phyloP scores from a whole-genome alignment of 2,113 vertebrate species.

The Thinocorus orbignyianus region DNA sequence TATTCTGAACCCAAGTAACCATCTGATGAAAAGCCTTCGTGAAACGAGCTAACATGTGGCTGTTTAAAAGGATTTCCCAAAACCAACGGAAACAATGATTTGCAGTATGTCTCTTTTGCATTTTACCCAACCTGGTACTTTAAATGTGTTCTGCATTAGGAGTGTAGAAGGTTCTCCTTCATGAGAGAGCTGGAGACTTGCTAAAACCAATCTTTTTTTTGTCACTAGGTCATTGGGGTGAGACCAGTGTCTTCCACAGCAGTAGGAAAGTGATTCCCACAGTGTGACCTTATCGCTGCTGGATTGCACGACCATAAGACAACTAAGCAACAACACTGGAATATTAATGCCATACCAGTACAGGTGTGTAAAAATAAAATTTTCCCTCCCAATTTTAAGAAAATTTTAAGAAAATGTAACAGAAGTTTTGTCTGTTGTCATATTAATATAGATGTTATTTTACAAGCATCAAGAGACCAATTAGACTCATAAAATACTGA shows the following conservation, averaged over 20 bases:
- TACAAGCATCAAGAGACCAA: not conserved
- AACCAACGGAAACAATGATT: not conserved
- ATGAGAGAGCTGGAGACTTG: not conserved
- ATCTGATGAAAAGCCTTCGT: not conserved
- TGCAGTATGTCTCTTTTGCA: not conserved
- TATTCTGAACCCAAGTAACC: not conserved
- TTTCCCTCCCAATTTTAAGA: not conserved
- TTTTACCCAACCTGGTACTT: not conserved
- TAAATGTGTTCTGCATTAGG: not conserved
- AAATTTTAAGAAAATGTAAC: not conserved
- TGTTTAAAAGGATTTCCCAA: not conserved
- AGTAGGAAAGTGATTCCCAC: not conserved
- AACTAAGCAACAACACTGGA: not conserved
- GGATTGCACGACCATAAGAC: not conserved
- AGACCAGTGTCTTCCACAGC: not conserved
- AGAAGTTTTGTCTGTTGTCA: not conserved
- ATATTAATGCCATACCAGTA: not conserved
- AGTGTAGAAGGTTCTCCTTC: not conserved
- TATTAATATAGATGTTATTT: not conserved
- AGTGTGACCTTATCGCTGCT: too few species aligned
- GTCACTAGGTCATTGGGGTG: not conserved
- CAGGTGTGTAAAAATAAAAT: not conserved
- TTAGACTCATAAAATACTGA: not conserved
- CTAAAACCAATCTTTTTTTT: not conserved
- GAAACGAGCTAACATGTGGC: not conserved